Conservation (phyloP, 2,113 vertebrate species). For the Colius striatus region DNA sequence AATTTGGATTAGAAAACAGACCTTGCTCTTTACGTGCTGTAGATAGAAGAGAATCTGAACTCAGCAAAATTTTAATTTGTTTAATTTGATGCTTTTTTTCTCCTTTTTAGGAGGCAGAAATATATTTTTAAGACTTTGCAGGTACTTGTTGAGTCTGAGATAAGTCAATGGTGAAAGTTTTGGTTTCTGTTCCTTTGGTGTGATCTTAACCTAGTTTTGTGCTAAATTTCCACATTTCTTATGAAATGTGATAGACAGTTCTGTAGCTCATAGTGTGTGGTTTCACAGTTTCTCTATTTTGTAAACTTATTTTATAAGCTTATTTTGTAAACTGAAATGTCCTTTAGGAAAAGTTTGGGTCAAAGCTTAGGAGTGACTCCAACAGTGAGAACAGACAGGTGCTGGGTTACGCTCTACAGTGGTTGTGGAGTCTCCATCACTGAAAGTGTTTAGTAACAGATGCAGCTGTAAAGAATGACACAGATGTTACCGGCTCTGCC, state of each 20-base stretch:
- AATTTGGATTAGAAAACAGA: background rate
- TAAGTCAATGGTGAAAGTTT: background rate
- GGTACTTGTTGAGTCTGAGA: background rate
- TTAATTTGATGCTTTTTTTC: background rate
- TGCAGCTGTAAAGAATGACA: background rate
- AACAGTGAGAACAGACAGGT: background rate
- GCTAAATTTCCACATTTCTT: background rate
- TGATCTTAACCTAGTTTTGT: background rate
- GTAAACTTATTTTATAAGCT: background rate
- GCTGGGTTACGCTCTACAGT: background rate
- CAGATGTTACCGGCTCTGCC: background rate
- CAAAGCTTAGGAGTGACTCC: background rate
- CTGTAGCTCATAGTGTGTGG: background rate
- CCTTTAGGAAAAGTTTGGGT: background rate
- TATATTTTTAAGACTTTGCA: background rate
- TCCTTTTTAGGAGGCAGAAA: background rate
- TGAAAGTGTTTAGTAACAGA: background rate
- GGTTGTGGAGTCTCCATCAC: background rate
- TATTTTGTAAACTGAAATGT: conserved; percentile 21
- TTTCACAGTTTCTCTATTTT: conserved; percentile 12
- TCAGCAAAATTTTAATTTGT: background rate
- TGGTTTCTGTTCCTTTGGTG: background rate
- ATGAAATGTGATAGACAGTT: background rate
- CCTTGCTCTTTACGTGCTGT: background rate
- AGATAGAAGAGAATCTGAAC: background rate